Base-by-base conservation (phyloP, 2,888 invertebrate species). In the Drosophila ochracea region DNA sequence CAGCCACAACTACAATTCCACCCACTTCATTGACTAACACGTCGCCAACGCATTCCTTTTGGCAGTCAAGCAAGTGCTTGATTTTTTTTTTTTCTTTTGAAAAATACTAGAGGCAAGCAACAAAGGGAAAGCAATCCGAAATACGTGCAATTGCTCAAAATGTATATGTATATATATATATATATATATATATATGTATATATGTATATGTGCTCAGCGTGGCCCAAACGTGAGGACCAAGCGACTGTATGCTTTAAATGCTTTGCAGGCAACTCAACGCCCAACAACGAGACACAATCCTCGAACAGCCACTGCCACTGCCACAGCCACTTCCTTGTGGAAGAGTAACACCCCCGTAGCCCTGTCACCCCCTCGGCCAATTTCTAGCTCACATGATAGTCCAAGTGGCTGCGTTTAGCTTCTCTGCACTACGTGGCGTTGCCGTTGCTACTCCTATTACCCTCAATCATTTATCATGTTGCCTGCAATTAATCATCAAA, bases 401-500 rank as follows among this genome's bases (percentile, higher is more conserved):
- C 33, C 52, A 47, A 47, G 47, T 47, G 47, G 47, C 47, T 47
- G 47, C 47, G 47, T 49, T 52, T 30, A 33, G 33, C 33, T 41
- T 33, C 43, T 21, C 53, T 53, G 57, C 50, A 55, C 52, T 65
- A 61, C 58, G 65, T 66, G 52, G 73, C 78, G 68, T 73, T 71
- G 84, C 78, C 73, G 73, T 68, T 76, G 72, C 82, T 86, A 81
- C 85, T 84, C 72, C 85, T 85, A 82, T 89, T 88, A 85, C 87
- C 82, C 89, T 82, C 82, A 83, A 85, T 85, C 91, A 91, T 91
- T 91, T 91, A 91, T 91, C 92, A 91, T 89, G 86, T 87, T 88
- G 87, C 76, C 89, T 89, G 89, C 89, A 91, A 91, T 91, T 91
- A 92, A 92, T 91, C 92, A 91, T 92, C 87, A 84, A 83, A 89